Evolutionary conservation across 2,888 invertebrate species (phyloP).

Genomic region (Conomelus anceps): DNA sequence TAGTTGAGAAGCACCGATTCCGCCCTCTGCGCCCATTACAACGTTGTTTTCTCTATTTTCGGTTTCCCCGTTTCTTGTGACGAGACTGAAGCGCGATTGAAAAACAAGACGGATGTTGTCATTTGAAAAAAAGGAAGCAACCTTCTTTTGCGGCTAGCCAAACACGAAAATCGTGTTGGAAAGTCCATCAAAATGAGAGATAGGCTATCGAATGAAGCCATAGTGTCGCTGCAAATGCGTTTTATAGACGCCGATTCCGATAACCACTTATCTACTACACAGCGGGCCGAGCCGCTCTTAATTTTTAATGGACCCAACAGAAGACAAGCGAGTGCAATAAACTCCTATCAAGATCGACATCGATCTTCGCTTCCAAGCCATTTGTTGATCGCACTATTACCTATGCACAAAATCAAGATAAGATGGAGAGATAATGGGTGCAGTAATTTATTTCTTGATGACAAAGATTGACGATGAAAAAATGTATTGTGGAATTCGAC

Average conservation of each 20-base stretch:
- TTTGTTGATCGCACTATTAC: neutral
- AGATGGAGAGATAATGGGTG: neutral
- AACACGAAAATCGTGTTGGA: neutral
- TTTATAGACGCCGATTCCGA: neutral
- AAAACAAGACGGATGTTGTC: neutral
- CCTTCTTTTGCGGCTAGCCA: neutral
- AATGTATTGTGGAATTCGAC: neutral
- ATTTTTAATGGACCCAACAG: neutral
- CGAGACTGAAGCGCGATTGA: neutral
- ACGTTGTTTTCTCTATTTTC: neutral
- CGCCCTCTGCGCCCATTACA: neutral
- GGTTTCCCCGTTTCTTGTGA: neutral
- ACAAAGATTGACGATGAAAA: neutral
- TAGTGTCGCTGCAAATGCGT: neutral
- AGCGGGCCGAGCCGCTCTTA: neutral
- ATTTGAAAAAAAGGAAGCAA: neutral
- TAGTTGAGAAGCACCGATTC: neutral
- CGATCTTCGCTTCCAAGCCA: neutral
- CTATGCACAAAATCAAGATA: neutral
- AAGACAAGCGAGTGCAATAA: neutral
- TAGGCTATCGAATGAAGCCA: neutral
- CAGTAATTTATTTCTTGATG: neutral
- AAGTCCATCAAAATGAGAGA: neutral
- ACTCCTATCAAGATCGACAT: neutral
- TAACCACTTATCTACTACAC: neutral